Evolutionary conservation across 2,888 invertebrate species (phyloP), one percentile per base, ranked within the genome.

Genomic region (Hypena proboscidalis): DNA sequence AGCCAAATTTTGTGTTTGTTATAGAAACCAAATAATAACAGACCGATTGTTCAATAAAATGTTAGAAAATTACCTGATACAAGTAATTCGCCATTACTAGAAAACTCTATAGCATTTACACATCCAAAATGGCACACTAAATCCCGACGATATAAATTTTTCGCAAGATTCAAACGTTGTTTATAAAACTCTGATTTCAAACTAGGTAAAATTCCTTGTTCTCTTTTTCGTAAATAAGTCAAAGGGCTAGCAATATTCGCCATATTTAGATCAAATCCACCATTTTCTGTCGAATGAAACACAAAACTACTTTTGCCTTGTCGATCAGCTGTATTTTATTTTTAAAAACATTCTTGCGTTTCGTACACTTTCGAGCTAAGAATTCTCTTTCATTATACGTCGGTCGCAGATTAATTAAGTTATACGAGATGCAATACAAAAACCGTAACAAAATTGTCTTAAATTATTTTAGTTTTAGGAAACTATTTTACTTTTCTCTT

Each of bases 101-200:
- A 97, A 92, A 98, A 98, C 90, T 98, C 98, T 68, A 98, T 95
- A 53, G 98, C 98, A 92, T 98, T 98, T 43, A 98, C 97, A 93
- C 98, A 98, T 74, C 98, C 98, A 92, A 94, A 98, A 92, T 98
- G 98, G 58, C 96, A 96, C 59, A 94, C 92, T 42, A 98, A 92
- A 88, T 98, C 96, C 71, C 95, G 95, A 66, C 95, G 93, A 83
- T 94, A 97, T 25, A 98, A 92, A 89, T 95, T 95, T 77, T 93
- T 94, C 4, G 96, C 95, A 46, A 91, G 91, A 41, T 91, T 88
- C 51, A 96, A 89, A 51, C 96, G 93, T 58, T 92, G 90, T 50
- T 85, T 85, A 70, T 94, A 93, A 56, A 94, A 86, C 51, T 91
- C 91, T 43, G 93, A 92, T 77, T 92, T 93, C 53, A 94, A 85